Conservation (phyloP, 2,113 vertebrate species). For the Dinomys branickii region DNA sequence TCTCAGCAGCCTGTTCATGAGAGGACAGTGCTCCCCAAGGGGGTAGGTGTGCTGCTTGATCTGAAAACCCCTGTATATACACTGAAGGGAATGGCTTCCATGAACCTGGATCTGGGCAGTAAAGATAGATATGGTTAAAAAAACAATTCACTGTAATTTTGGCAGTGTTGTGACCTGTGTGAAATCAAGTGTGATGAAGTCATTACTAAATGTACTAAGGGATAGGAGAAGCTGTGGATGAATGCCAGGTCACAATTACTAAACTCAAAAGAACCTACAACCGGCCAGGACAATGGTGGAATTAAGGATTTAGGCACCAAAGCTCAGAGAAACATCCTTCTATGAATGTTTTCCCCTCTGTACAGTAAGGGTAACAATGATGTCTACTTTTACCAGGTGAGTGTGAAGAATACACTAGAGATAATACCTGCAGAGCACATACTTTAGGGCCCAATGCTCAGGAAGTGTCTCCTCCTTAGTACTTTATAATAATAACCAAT, state of each 20-base stretch:
- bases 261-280: neutral
- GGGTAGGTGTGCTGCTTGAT: neutral
- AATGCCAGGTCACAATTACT: neutral
- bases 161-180: too few relatives aligned
- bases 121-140: neutral
- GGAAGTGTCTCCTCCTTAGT: neutral
- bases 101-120: neutral
- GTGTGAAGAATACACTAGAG: neutral
- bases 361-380: neutral
- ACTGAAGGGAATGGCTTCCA: neutral
- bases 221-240: neutral
- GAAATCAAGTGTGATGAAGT: neutral
- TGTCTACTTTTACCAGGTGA: neutral
- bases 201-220: neutral
- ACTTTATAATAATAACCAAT: neutral
- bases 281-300: neutral
- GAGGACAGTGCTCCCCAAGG: neutral
- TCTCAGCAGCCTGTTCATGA: neutral
- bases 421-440: accelerated
- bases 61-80: neutral
- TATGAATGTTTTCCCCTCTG: neutral
- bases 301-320: neutral
- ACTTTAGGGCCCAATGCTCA: neutral
- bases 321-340: neutral
- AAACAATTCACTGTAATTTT: neutral